phyloP scores from a whole-genome alignment of 2,113 vertebrate genomes.

The Meriones unguiculatus region DNA sequence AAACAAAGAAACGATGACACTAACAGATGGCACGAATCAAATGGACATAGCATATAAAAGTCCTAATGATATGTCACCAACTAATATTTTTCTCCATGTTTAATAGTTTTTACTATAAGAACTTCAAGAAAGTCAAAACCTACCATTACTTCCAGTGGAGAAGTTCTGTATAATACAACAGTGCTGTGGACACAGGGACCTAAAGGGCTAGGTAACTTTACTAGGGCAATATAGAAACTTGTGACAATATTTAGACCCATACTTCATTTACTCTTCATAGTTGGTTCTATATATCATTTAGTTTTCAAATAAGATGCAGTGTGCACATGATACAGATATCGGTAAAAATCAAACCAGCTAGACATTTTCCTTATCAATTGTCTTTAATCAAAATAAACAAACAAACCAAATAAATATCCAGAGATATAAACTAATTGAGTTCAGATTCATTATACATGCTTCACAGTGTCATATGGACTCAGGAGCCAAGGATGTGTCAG shows the following conservation, averaged over 20 bases:
- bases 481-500: neutral
- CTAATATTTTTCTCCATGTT: neutral
- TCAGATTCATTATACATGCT: slow-evolving; percentile 4
- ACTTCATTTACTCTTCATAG: neutral
- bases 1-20: too few relatives aligned
- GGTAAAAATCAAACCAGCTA: slow-evolving; percentile 50
- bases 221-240: neutral
- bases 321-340: neutral
- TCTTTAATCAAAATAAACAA: slow-evolving; percentile 63
- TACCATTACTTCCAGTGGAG: neutral
- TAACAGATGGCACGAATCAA: too few relatives aligned
- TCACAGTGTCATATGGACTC: slow-evolving; percentile 32
- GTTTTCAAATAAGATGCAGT: slow-evolving; percentile 12
- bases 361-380: slow-evolving; percentile 48
- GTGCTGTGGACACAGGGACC: neutral
- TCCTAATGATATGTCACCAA: neutral
- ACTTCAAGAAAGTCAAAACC: neutral
- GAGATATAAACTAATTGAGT: slow-evolving; percentile 72
- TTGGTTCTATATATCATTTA: neutral
- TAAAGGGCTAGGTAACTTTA: neutral
- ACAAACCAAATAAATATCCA: slow-evolving; percentile 40
- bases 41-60: neutral
- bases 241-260: neutral
- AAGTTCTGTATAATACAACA: neutral
- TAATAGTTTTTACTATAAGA: neutral